Evolutionary conservation across 2,113 vertebrate genomes (phyloP), one percentile per base, ranked within the genome.

Genomic region (Lanius collurio): DNA sequence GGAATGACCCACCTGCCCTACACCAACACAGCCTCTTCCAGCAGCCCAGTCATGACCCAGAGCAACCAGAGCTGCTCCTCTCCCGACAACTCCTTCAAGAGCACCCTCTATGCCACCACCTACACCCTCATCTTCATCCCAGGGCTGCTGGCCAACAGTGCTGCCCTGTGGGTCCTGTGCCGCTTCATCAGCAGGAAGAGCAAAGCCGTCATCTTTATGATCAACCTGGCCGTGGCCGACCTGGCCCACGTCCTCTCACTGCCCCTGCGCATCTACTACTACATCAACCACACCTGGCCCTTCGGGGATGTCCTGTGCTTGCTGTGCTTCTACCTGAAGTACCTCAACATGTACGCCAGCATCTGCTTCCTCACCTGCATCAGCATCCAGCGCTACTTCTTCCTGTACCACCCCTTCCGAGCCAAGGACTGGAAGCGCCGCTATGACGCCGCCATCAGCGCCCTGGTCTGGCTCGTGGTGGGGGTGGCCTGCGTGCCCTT

Each of bases 341-440:
- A 98, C 93, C 98, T 99, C 87, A 99, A 99, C 97, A 99, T 99
- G 99, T 99, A 99, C 0, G 99, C 99, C 9, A 98, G 99, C 91
- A 99, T 99, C 39, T 96, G 90, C 31, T 99, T 99, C 97, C 98
- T 99, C 96, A 98, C 97, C 14, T 99, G 99, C 84, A 99, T 99
- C 95, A 99, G 99, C 84, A 65, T 99, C 46, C 99, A 99, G 95
- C 97, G 99, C 9, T 99, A 98, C 13, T 19, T 97, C 15, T 99
- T 99, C 96, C 98, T 99, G 10, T 88, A 97, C 3, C 92, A 98
- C 24, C 99, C 99, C 0, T 99, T 99, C 94, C 96, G 37, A 3
- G 99, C 99, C 95, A 99, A 98, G 64, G 60, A 69, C 59, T 99
- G 99, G 99, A 99, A 99, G 91, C 98, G 98, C 6, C 97, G 99